These are phyloP conservation scores for Cephus sareptanus DNA, from an alignment of 2,888 invertebrate genomes.

Conservation along the genomic window DNA sequence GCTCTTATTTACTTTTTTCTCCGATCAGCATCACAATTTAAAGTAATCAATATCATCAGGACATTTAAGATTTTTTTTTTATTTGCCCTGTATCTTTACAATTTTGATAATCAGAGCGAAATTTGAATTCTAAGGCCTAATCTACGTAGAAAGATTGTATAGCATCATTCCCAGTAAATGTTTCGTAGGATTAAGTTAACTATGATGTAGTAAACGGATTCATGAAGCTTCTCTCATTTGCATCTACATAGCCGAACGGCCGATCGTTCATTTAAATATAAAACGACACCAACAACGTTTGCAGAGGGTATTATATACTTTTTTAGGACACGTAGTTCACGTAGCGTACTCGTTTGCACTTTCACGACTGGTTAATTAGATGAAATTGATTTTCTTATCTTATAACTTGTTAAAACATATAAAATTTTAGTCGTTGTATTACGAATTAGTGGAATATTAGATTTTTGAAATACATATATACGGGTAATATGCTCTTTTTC, in stretches of 20 bases:
- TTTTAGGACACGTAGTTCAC: conserved; percentile 18
- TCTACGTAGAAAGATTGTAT: background rate
- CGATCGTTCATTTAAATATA: conserved; percentile 38
- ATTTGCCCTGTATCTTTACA: background rate
- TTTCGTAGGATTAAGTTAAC: conserved; percentile 29
- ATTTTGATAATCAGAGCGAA: background rate
- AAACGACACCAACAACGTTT: conserved; percentile 22
- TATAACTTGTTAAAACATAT: background rate
- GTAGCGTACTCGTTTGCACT: background rate
- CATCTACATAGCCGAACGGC: background rate
- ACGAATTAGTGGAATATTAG: background rate
- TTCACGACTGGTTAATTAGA: background rate
- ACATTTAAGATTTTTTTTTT: background rate
- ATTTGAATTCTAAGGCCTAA: background rate
- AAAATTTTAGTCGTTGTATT: background rate
- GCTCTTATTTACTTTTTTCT: background rate
- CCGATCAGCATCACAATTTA: background rate
- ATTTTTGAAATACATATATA: background rate
- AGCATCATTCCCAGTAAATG: background rate
- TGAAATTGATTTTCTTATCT: background rate
- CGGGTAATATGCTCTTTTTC: background rate
- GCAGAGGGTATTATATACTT: conserved; percentile 27
- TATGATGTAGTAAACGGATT: conserved; percentile 14
- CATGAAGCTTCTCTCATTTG: conserved; percentile 9
- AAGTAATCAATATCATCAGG: background rate